Percentiles rank a stretch among this genome's conserved stretches.
phyloP scores from a whole-genome alignment of 30 jellyfish, hydroid and myxozoan species.

The Aurelia aurita region DNA sequence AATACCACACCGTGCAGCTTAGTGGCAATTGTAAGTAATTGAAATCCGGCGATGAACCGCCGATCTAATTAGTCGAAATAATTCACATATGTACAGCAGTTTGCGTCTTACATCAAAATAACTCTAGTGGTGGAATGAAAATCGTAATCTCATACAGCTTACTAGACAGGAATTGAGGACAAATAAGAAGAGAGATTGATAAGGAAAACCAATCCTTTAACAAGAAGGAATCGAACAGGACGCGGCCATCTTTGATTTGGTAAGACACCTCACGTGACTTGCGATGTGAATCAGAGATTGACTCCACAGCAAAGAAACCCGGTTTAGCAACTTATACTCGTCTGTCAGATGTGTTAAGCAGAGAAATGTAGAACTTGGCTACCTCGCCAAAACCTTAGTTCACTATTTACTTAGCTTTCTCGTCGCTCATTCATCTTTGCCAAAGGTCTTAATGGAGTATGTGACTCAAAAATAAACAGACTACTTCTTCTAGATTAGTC shows the following conservation, averaged over 20 bases:
- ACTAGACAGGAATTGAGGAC: constrained; percentile 69
- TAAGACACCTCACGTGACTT: constrained; percentile 76
- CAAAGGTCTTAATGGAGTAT: too few species aligned
- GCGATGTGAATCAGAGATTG: constrained; percentile 44
- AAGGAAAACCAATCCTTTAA: constrained; percentile 72
- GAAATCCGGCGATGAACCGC: constrained; percentile 4
- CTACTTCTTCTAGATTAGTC: too few species aligned
- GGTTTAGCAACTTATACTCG: constrained; percentile 21
- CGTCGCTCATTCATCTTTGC: too few species aligned
- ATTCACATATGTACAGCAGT: background rate
- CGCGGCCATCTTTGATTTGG: constrained; percentile 87
- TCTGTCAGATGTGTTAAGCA: constrained; percentile 37
- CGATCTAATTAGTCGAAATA: constrained; percentile 18
- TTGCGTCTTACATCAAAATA: too few species aligned
- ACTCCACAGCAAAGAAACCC: constrained; percentile 71
- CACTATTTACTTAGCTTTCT: too few species aligned
- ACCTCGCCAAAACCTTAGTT: background rate
- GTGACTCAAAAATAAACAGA: too few species aligned
- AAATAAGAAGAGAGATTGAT: constrained; percentile 35
- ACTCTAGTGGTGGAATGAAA: constrained; percentile 1
- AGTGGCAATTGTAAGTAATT: constrained; percentile 1
- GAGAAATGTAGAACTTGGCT: background rate
- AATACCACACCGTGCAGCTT: too few species aligned
- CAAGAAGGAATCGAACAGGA: constrained; percentile 63
- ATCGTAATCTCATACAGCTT: constrained; percentile 21